A percentile compares a stretch with the other conserved stretches of the same genome.
Evolutionary conservation across 1,140 invertebrate species (phyloP).

Genomic region (Cephus cinctus): DNA sequence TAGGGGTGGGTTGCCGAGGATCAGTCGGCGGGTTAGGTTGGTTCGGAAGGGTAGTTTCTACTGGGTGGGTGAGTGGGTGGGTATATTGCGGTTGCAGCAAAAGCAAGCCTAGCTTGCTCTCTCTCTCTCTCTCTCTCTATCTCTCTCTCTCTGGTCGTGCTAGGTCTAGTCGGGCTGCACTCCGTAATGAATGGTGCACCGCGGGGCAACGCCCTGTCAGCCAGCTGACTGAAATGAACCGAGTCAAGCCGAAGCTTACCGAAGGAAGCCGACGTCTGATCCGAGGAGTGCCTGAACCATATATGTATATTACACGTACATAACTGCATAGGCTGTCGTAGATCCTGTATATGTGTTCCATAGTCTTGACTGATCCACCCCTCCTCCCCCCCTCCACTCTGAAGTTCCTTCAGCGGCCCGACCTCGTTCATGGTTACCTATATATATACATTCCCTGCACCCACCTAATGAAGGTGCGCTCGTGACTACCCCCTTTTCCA

Average conservation of each 20-base stretch:
- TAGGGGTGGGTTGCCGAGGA: background rate
- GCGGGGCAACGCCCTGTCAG: constrained; percentile 45
- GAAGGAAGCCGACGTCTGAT: constrained; percentile 18
- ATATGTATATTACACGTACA: no score
- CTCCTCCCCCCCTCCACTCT: background rate
- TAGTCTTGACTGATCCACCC: no score
- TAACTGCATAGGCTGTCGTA: no score
- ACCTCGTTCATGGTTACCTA: background rate
- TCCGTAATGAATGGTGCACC: constrained; percentile 43
- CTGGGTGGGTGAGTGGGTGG: constrained; percentile 4
- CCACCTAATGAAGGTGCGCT: background rate
- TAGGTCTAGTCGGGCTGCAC: constrained; percentile 32
- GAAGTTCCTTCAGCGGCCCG: background rate
- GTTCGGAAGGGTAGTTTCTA: constrained; percentile 2
- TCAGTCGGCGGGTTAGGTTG: background rate
- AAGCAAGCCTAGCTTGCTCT: no score
- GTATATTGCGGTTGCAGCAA: background rate
- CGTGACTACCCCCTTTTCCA: background rate
- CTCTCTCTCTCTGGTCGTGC: constrained; percentile 27
- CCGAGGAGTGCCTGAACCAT: no score
- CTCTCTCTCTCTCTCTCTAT: background rate
- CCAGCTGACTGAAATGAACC: constrained; percentile 45
- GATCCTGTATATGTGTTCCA: no score
- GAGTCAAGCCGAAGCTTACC: constrained; percentile 25
- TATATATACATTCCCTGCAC: no score